Evolutionary conservation across 2,113 vertebrate species (phyloP).

Genomic region (Balaenoptera acutorostrata): DNA sequence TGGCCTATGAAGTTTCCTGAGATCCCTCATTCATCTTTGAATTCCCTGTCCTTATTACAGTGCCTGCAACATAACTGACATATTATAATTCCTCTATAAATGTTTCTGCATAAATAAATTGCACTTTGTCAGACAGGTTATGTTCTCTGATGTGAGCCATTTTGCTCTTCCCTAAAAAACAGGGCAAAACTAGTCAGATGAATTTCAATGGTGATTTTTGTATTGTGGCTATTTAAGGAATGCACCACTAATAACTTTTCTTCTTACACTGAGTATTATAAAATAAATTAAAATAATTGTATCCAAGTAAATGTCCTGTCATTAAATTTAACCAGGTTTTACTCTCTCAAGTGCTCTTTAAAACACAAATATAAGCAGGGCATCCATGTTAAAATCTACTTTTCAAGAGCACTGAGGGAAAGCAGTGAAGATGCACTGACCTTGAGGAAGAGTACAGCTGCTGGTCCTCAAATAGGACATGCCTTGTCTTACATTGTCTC

Average conservation of each 20-base stretch:
- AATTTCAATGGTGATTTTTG: not conserved
- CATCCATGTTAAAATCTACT: not conserved
- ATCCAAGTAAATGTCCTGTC: not conserved
- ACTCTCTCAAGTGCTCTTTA: not conserved
- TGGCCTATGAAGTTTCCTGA: not conserved
- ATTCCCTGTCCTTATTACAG: not conserved
- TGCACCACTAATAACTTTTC: not conserved
- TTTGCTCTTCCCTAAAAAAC: slow-evolving; percentile 25
- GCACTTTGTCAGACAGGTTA: not conserved
- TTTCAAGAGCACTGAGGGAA: not conserved
- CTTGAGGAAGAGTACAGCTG: not conserved
- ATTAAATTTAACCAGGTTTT: not conserved
- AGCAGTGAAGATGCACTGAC: not conserved
- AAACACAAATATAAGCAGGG: not conserved
- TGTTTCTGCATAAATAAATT: slow-evolving; percentile 23
- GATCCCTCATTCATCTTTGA: not conserved
- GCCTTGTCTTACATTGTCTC: not conserved
- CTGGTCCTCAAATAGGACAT: not conserved
- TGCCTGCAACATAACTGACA: not conserved
- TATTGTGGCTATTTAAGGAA: not conserved
- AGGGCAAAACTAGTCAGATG: not conserved
- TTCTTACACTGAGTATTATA: not conserved
- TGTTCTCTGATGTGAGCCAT: not conserved
- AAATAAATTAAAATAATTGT: slow-evolving; percentile 10
- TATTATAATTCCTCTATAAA: slow-evolving; percentile 9